phyloP scores from a whole-genome alignment of 2,888 invertebrate genomes.

The Andricus quercusramuli region DNA sequence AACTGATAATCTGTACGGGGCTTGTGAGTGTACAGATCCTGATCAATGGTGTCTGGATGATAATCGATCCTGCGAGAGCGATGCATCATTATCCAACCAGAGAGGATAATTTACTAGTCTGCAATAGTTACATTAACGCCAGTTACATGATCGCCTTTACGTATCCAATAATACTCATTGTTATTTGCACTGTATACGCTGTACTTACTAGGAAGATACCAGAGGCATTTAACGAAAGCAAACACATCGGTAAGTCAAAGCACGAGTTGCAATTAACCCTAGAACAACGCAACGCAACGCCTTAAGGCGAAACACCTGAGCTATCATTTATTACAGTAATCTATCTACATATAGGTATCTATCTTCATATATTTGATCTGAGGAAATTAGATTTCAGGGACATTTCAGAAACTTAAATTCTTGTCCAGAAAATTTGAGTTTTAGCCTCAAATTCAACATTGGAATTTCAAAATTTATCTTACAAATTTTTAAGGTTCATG shows the following conservation, averaged over 20 bases:
- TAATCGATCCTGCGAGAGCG: slow-evolving; percentile 93
- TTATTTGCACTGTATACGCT: slow-evolving; percentile 97
- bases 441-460: not conserved
- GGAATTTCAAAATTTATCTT: too few species aligned
- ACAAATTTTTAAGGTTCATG: too few species aligned
- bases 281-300: not conserved
- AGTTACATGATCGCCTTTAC: slow-evolving; percentile 97
- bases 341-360: not conserved
- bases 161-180: slow-evolving; percentile 93
- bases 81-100: slow-evolving; percentile 94
- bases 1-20: slow-evolving; percentile 92
- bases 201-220: slow-evolving; percentile 97
- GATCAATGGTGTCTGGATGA: slow-evolving; percentile 95
- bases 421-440: not conserved
- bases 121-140: slow-evolving; percentile 94
- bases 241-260: slow-evolving; percentile 90
- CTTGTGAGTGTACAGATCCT: slow-evolving; percentile 94
- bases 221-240: slow-evolving; percentile 99
- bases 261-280: slow-evolving; percentile 9
- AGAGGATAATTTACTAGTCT: slow-evolving; percentile 95
- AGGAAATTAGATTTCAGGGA: not conserved
- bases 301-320: not conserved
- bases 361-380: not conserved
- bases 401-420: not conserved
- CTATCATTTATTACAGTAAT: not conserved